These are phyloP conservation scores for Synergus gifuensis DNA, from an alignment of 2,888 invertebrate genomes.

Conservation along the genomic window DNA sequence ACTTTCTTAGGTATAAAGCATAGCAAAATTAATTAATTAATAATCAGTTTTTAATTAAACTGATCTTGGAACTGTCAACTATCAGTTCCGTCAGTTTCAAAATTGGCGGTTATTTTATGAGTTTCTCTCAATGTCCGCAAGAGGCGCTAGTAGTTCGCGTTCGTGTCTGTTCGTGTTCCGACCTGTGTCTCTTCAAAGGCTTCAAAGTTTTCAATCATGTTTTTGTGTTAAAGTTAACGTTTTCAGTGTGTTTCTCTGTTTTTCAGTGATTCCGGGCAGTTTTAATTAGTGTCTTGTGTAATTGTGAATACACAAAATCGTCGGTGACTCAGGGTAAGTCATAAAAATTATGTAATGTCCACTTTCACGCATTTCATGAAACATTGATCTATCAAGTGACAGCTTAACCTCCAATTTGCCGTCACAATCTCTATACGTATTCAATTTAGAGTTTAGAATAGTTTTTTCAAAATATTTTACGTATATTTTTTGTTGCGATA, in stretches of 20 bases:
- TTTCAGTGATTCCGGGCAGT: slow-evolving; percentile 42
- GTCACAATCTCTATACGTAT: slow-evolving; percentile 28
- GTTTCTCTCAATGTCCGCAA: not conserved
- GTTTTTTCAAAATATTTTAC: not conserved
- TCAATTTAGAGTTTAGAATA: not conserved
- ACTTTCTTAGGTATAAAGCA: too few species aligned
- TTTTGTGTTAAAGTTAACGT: slow-evolving; percentile 58
- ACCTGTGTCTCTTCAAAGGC: slow-evolving; percentile 52
- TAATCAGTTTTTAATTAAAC: too few species aligned
- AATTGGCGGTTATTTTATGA: too few species aligned
- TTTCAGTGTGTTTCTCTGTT: slow-evolving; percentile 52
- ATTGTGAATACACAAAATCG: slow-evolving; percentile 40
- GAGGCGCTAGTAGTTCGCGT: not conserved
- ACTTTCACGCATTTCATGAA: slow-evolving; percentile 49
- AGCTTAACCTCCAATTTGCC: slow-evolving; percentile 54
- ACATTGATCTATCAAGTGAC: slow-evolving; percentile 53
- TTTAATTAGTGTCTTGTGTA: slow-evolving; percentile 46
- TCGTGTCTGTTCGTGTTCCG: slow-evolving; percentile 50
- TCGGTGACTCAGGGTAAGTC: slow-evolving; percentile 49
- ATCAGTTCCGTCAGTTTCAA: too few species aligned
- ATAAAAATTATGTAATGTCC: slow-evolving; percentile 46
- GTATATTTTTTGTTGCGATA: not conserved
- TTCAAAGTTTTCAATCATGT: slow-evolving; percentile 57
- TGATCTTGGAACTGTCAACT: too few species aligned
- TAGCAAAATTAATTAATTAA: too few species aligned